Conservation (phyloP, 2,888 invertebrate genomes). For the Acronicta leporina region DNA sequence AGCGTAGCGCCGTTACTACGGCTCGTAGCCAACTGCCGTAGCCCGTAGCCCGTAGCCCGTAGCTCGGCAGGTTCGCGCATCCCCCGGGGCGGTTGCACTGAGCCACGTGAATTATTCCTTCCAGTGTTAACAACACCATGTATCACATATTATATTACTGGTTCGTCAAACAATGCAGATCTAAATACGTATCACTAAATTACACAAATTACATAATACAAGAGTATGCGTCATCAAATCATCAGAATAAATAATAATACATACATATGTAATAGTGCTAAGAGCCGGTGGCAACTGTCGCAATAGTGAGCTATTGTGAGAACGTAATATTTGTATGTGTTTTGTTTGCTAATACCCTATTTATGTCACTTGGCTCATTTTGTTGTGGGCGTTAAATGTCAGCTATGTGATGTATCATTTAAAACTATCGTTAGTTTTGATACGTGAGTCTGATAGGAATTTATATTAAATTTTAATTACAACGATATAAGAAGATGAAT, state of each 20-base stretch:
- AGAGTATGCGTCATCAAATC: slow-evolving; percentile 19
- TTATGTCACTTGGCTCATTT: slow-evolving; percentile 41
- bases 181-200: slow-evolving; percentile 10
- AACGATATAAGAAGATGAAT: no score
- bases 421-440: no score
- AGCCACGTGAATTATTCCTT: slow-evolving; percentile 64
- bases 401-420: no score
- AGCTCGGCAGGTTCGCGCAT: slow-evolving; percentile 70
- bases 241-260: slow-evolving; percentile 35
- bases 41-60: slow-evolving; percentile 67
- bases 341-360: slow-evolving; percentile 42
- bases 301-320: slow-evolving; percentile 40
- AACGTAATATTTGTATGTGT: slow-evolving; percentile 38
- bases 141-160: slow-evolving; percentile 60
- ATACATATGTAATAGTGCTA: slow-evolving; percentile 20
- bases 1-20: slow-evolving; percentile 76
- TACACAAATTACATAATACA: not conserved
- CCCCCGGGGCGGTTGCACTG: slow-evolving; percentile 68
- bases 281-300: slow-evolving; percentile 32
- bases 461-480: no score
- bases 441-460: no score
- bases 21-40: slow-evolving; percentile 83
- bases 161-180: slow-evolving; percentile 30
- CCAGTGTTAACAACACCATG: slow-evolving; percentile 56
- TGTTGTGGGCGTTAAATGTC: slow-evolving; percentile 13